Base-by-base conservation (phyloP, 2,888 invertebrate species). In the Callyntrura sp. region DNA sequence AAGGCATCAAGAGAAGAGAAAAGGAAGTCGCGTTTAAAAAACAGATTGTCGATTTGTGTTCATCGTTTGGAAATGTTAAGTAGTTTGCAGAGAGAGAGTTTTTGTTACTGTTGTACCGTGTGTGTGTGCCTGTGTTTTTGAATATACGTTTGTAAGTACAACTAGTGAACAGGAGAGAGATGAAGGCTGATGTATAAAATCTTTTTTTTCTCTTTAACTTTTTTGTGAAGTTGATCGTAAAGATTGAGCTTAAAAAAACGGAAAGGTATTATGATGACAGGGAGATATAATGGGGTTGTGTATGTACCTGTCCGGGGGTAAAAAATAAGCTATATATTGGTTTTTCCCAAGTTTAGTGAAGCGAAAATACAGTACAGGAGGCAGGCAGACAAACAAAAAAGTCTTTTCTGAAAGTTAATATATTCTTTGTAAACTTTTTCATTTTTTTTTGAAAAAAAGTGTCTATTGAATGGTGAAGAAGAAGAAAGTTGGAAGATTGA, bases 1-100 rank as follows among this genome's bases (percentile, higher is more conserved):
- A 51, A 51, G 51, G 43, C 45, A 35, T 73, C 73, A 73, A 43
- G 17, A n/a, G n/a, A n/a, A n/a, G n/a, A 35, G 17, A 35, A 43
- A 55, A 45, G 78, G 55, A 25, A 78, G n/a, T 78, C 20, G 62
- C 11, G 68, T 68, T 70, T 84, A 35, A 55, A 68, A 84, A 84
- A 68, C 17, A 84, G 84, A 84, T 84, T 70, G 81, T 9, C 57
- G 81, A 81, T 81, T 81, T 81, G 81, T 81, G 81, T 25, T 62
- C 62, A 60, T 82, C 43, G 45, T 35, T 25, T 85, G 76, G 65
- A 73, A 85, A 85, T 73, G 20, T 57, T 85, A 68, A 85, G 85
- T 45, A 76, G 57, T 60, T 62, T 62, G 11, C 62, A 62, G 6
- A 60, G 60, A 6, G 48, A 35, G 35, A 35, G 51, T 14, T n/a